These are phyloP conservation scores for Oscheius sp. DNA, from an alignment of 2,888 invertebrate species.

Conservation along the genomic window DNA sequence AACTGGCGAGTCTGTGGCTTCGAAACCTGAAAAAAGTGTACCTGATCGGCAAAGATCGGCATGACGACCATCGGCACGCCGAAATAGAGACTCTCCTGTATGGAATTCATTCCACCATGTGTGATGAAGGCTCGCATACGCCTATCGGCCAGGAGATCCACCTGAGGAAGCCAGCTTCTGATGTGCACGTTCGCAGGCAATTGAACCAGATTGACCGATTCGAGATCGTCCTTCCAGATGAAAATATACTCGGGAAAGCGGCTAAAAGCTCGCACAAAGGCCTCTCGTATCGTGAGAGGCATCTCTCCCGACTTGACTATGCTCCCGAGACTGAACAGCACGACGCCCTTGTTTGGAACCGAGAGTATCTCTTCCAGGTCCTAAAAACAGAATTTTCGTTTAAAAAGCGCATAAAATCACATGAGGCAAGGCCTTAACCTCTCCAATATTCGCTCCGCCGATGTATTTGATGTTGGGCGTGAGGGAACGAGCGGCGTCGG, in stretches of 20 bases:
- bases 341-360: conserved; percentile 25
- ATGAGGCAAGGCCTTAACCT: conserved; percentile 22
- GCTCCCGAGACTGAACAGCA: conserved; percentile 43
- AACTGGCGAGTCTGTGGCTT: no score
- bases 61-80: conserved; percentile 45
- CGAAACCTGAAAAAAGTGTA: neutral
- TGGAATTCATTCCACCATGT: conserved; percentile 48
- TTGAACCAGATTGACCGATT: conserved; percentile 18
- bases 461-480: conserved; percentile 37
- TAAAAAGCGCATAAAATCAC: conserved; percentile 6
- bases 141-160: conserved; percentile 45
- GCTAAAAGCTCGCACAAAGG: conserved; percentile 43
- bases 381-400: conserved; percentile 2
- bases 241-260: conserved; percentile 43
- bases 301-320: conserved; percentile 42
- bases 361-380: conserved; percentile 37
- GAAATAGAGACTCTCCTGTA: conserved; percentile 39
- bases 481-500: conserved; percentile 42
- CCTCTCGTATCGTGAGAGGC: conserved; percentile 39
- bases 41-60: conserved; percentile 48
- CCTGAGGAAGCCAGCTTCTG: conserved; percentile 43
- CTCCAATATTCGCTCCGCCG: conserved; percentile 38
- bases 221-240: conserved; percentile 40
- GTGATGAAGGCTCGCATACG: conserved; percentile 45
- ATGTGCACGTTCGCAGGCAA: conserved; percentile 39